Conservation (phyloP, 2,797 vertebrate genomes). For the Podarcis lilfordi region DNA sequence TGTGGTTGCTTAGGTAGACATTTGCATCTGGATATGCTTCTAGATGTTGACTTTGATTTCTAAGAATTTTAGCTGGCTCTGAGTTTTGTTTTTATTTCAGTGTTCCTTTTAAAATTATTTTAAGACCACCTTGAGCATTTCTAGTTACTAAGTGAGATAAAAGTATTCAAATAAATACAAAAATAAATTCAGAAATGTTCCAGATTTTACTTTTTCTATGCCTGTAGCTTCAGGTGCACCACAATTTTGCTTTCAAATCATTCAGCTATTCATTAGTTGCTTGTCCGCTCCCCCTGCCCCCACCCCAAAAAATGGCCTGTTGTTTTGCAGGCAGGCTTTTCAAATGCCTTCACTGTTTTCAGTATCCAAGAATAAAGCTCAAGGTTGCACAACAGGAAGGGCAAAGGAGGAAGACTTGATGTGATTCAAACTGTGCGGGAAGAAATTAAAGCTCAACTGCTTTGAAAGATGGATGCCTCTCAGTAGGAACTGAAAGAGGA, state of each 20-base stretch:
- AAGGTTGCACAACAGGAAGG: constrained; percentile 53
- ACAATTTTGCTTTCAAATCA: background rate
- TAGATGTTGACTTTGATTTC: background rate
- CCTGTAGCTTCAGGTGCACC: background rate
- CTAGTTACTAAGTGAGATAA: background rate
- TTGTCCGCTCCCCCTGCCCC: background rate
- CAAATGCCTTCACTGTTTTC: constrained; percentile 40
- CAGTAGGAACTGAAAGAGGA: constrained; percentile 68
- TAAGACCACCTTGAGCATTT: background rate
- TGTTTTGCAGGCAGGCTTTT: constrained; percentile 49
- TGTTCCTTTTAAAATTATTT: background rate
- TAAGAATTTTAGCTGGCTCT: background rate
- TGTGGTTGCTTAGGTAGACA: background rate
- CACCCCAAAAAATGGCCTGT: constrained; percentile 29
- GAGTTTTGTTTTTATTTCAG: background rate
- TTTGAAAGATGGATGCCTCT: constrained; percentile 75
- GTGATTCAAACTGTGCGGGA: constrained; percentile 64
- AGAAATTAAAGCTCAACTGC: constrained; percentile 72
- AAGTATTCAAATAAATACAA: background rate
- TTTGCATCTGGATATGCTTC: background rate
- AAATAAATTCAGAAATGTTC: background rate
- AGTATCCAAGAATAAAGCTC: constrained; percentile 55
- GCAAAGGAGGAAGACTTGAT: constrained; percentile 60
- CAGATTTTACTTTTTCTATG: background rate
- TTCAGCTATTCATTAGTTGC: background rate